Evolutionary conservation across 2,797 vertebrate genomes (phyloP).

Genomic region (Acestrorhynchus altus): DNA sequence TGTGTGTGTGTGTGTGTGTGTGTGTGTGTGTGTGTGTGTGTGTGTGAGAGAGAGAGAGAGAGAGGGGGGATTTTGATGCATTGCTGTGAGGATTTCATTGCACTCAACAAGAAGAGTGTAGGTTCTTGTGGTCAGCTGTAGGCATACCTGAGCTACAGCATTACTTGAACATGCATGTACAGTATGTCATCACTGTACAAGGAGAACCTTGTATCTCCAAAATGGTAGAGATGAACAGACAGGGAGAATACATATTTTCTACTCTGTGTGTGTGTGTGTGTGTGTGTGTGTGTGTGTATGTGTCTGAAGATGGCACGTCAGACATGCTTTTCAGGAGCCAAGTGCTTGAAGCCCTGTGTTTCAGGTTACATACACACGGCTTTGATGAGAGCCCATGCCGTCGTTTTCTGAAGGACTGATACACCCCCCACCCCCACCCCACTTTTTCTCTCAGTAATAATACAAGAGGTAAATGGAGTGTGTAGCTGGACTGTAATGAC

Average conservation of each 20-base stretch:
- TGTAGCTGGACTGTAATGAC: constrained; percentile 54
- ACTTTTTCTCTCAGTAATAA: constrained; percentile 35
- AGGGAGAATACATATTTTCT: no score
- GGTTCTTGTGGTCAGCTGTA: no score
- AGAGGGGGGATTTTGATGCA: no score
- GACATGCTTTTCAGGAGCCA: constrained; percentile 52
- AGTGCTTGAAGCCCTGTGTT: constrained; percentile 52
- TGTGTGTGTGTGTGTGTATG: constrained; percentile 34
- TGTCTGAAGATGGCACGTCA: constrained; percentile 11
- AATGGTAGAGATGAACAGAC: no score
- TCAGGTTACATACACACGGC: constrained; percentile 57
- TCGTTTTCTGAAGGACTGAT: constrained; percentile 25
- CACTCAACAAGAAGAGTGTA: no score
- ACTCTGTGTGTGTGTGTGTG: neutral
- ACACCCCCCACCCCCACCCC: neutral
- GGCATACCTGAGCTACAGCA: no score
- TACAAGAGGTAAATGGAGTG: constrained; percentile 52
- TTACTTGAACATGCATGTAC: no score
- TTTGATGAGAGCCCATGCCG: constrained; percentile 49
- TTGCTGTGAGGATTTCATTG: no score
- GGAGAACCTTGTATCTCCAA: no score
- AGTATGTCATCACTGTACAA: no score
- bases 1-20: neutral
- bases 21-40: neutral
- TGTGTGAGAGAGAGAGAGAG: neutral